phyloP scores from a whole-genome alignment of 2,888 invertebrate species.

The Pristionchus fissidentatus region DNA sequence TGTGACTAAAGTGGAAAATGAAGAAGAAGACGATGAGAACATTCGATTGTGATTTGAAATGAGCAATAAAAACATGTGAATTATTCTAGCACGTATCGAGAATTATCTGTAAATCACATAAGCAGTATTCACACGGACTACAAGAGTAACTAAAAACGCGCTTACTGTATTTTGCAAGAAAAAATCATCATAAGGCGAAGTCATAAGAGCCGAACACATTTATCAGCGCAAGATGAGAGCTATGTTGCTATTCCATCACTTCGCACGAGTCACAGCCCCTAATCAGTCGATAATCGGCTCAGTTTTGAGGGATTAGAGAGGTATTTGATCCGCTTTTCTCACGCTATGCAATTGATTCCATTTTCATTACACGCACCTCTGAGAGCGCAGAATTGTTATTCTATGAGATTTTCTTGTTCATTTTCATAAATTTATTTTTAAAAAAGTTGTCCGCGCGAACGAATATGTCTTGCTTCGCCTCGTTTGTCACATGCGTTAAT shows the following conservation, averaged over 20 bases:
- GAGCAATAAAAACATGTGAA: neutral
- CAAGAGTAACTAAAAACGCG: neutral
- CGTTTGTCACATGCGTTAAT: too few relatives aligned
- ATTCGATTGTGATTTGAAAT: slow-evolving; percentile 9
- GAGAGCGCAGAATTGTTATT: neutral
- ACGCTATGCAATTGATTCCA: slow-evolving; percentile 31
- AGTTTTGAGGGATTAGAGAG: neutral
- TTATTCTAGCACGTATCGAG: neutral
- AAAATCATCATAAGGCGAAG: too few relatives aligned
- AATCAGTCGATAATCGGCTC: slow-evolving; percentile 33
- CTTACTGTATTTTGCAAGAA: too few relatives aligned
- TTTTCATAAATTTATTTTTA: neutral
- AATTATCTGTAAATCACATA: neutral
- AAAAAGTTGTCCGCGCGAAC: too few relatives aligned
- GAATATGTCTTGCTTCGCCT: too few relatives aligned
- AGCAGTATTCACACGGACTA: neutral
- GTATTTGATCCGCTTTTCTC: slow-evolving; percentile 30
- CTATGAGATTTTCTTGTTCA: neutral
- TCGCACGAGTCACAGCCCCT: too few relatives aligned
- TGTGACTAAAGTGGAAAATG: neutral
- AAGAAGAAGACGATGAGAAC: neutral
- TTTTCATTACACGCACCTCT: neutral
- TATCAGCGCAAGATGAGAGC: neutral
- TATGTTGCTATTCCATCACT: neutral
- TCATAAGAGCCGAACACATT: neutral